phyloP scores from a whole-genome alignment of 2,113 vertebrate genomes.

The Nannospalax galili region DNA sequence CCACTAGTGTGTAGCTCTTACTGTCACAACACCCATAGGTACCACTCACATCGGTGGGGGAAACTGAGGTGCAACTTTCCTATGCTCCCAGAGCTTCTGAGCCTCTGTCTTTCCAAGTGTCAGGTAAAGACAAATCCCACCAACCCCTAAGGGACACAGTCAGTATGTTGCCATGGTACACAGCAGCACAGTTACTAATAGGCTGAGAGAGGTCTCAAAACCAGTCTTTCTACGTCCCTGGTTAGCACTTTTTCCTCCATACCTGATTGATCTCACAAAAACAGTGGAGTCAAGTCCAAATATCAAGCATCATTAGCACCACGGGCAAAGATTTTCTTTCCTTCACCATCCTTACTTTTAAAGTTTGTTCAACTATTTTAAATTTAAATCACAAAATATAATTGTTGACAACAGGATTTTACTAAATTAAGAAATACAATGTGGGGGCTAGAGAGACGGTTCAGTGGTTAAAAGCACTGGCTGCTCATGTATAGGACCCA shows the following conservation, averaged over 20 bases:
- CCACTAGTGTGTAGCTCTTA: too few species aligned
- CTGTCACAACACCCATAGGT: too few species aligned
- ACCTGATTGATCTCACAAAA: not conserved
- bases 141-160: not conserved
- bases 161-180: fast-evolving
- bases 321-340: not conserved
- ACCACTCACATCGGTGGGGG: not conserved
- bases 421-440: not conserved
- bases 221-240: not conserved
- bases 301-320: not conserved
- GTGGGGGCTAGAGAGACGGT: too few species aligned
- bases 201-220: not conserved
- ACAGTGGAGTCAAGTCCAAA: not conserved
- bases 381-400: not conserved
- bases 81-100: not conserved
- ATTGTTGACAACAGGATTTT: not conserved
- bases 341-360: not conserved
- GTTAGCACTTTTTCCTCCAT: not conserved
- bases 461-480: too few species aligned
- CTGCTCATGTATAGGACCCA: too few species aligned
- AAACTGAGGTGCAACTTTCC: not conserved
- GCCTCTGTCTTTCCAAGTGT: not conserved
- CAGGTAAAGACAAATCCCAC: not conserved
- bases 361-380: not conserved
- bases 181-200: not conserved